Percentiles rank a stretch among this genome's conserved stretches.
Conservation (phyloP, 2,888 invertebrate species). For the Pseudococcus longispinus region DNA sequence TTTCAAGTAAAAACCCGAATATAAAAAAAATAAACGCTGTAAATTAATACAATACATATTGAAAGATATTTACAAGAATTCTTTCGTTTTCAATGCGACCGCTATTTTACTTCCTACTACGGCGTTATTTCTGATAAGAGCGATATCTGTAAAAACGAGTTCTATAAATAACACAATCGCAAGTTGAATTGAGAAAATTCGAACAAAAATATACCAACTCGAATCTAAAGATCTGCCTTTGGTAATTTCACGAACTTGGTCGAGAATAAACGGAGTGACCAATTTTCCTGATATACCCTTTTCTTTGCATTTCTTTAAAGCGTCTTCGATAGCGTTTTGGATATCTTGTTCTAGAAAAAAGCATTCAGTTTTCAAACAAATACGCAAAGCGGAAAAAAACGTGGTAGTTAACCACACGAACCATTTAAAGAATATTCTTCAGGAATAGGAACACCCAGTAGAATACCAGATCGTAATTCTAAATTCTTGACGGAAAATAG, state of each 20-base stretch:
- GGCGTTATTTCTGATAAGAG: conserved; percentile 93
- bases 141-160: conserved; percentile 72
- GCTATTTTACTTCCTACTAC: conserved; percentile 82
- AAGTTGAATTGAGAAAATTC: background rate
- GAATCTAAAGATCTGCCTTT: conserved; percentile 80
- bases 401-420: background rate
- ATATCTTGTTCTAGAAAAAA: conserved; percentile 65
- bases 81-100: conserved; percentile 65
- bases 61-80: conserved; percentile 28
- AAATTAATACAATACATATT: background rate
- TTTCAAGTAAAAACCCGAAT: background rate
- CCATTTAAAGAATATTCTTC: conserved; percentile 62
- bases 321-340: conserved; percentile 74
- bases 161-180: background rate
- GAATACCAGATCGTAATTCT: conserved; percentile 73
- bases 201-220: conserved; percentile 68
- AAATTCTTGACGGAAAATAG: conserved; percentile 69
- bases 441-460: conserved; percentile 93
- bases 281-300: conserved; percentile 79
- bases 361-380: background rate
- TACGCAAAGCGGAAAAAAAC: background rate
- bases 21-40: background rate
- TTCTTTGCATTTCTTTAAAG: conserved; percentile 70
- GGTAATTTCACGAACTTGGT: conserved; percentile 79
- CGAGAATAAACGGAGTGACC: conserved; percentile 90